A percentile compares a stretch with the other conserved stretches of the same genome.
These are phyloP conservation scores for Ascaphus truei DNA, from an alignment of 2,113 vertebrate species.

Conservation along the genomic window DNA sequence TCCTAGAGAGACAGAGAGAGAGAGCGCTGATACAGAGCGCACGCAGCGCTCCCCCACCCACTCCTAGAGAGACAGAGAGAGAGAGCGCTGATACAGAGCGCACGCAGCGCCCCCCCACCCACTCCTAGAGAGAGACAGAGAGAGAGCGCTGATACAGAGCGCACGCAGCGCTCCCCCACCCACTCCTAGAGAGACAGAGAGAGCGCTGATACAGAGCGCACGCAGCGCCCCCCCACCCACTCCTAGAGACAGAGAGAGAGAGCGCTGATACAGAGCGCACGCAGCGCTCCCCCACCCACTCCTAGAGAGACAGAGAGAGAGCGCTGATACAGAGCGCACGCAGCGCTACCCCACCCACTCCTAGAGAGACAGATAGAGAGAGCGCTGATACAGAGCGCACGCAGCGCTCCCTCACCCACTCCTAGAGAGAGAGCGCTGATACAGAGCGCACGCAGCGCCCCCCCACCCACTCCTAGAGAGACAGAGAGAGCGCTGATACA, in stretches of 20 bases:
- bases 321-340: slow-evolving; percentile 73
- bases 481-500: neutral
- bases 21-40: slow-evolving; percentile 69
- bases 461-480: slow-evolving; percentile 91
- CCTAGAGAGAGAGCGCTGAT: slow-evolving; percentile 55
- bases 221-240: slow-evolving; percentile 96
- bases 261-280: slow-evolving; percentile 70
- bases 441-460: slow-evolving; percentile 91
- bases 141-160: slow-evolving; percentile 54
- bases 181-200: slow-evolving; percentile 73
- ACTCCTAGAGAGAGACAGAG: slow-evolving; percentile 75
- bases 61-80: slow-evolving; percentile 63
- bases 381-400: slow-evolving; percentile 70
- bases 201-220: slow-evolving; percentile 67
- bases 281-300: slow-evolving; percentile 97
- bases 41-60: slow-evolving; percentile 97
- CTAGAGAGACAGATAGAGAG: slow-evolving; percentile 53
- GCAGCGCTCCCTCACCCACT: slow-evolving; percentile 97
- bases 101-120: slow-evolving; percentile 95
- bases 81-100: slow-evolving; percentile 67
- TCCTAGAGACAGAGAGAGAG: slow-evolving; percentile 65
- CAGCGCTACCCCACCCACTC: slow-evolving; percentile 98
- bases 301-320: slow-evolving; percentile 55
- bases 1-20: slow-evolving; percentile 61
- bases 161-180: slow-evolving; percentile 96